Evolutionary conservation across 2,888 invertebrate genomes (phyloP), one percentile per base, ranked within the genome.

Genomic region (Plusia festucae): DNA sequence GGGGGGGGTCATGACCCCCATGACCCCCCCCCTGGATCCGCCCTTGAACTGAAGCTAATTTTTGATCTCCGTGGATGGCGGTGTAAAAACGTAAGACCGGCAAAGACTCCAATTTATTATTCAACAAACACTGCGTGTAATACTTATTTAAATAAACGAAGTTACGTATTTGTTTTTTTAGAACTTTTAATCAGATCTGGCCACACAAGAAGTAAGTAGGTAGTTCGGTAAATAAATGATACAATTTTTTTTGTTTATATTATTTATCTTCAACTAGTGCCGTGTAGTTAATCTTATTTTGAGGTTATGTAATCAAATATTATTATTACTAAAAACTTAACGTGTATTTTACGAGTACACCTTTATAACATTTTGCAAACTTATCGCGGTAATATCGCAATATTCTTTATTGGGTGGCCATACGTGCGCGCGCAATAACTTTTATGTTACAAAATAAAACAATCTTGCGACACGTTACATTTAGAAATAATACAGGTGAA

Each of bases 371-470:
- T 54, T 76, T 71, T 60, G 76, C 60, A 65, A 72, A 76, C 51
- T 44, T 46, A 8, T 22, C 60, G n/a, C 16, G 8, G 59, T 40
- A 51, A 18, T 51, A 62, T 77, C 59, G 78, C 62, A 63, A 78
- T 65, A 68, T 60, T 65, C 74, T 64, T 60, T 65, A 65, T 54
- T 74, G 60, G 57, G 49, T 27, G 20, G 30, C 46, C 53, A 55
- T 69, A 69, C 78, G 62, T 78, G 65, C 40, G 60, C 65, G 60
- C 51, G 75, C 75, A 75, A 65, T 63, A 55, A 60, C 52, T 69
- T 53, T 62, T 52, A 78, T 60, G 59, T 75, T 66, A 59, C 75
- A 66, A 78, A 75, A 75, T 75, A 63, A 56, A 65, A 74, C 67
- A 67, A 73, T 54, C 60, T 69, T 78, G 49, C 75, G 53, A 78